Percentiles rank a stretch among this genome's conserved stretches.
phyloP scores from a whole-genome alignment of 2,888 invertebrate genomes.

The Lasiommata megera region DNA sequence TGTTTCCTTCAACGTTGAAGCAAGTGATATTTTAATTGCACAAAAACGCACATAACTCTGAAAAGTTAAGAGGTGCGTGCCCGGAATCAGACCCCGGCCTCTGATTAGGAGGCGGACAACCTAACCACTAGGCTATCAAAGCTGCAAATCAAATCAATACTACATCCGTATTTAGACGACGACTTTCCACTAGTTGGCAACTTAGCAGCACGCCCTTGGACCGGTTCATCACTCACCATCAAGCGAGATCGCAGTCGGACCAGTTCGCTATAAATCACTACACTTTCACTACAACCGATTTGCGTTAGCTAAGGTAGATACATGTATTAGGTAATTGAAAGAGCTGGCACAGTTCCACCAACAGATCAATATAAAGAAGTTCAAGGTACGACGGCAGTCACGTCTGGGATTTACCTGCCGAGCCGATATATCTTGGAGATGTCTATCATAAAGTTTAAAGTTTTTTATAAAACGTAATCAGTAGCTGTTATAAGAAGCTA shows the following conservation, averaged over 20 bases:
- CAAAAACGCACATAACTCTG: too few species aligned
- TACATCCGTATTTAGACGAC: background rate
- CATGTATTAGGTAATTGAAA: slow-evolving; percentile 3
- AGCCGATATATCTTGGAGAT: too few species aligned
- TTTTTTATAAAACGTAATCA: too few species aligned
- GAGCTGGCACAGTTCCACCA: background rate
- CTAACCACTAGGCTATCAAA: too few species aligned
- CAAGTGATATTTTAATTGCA: too few species aligned
- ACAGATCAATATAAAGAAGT: slow-evolving; percentile 6
- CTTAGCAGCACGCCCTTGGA: background rate
- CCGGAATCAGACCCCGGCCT: too few species aligned
- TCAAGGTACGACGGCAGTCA: slow-evolving; percentile 1
- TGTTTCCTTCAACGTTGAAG: too few species aligned
- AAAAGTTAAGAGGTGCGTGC: too few species aligned
- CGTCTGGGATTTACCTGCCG: background rate
- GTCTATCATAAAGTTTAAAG: too few species aligned
- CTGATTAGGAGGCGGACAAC: too few species aligned
- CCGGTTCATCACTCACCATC: background rate
- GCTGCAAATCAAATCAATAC: too few species aligned
- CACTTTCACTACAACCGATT: background rate
- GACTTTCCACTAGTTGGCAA: background rate
- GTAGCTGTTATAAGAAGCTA: too few species aligned
- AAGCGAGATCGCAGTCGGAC: background rate
- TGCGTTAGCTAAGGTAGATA: background rate
- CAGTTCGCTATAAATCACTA: background rate